phyloP scores from a whole-genome alignment of 2,113 vertebrate species.

The Catharus bicknelli region DNA sequence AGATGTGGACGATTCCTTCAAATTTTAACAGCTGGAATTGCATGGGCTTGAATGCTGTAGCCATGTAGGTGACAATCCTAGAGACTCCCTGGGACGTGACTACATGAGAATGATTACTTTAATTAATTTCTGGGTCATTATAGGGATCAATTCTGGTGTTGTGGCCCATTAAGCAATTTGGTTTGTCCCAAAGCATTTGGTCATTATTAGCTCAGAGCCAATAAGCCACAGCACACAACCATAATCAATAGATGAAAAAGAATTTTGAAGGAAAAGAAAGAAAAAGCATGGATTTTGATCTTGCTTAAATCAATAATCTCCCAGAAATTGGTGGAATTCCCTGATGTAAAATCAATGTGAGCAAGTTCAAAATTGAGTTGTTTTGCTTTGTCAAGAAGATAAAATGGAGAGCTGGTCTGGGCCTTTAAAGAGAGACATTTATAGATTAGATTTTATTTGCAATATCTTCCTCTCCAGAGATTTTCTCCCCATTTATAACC shows the following conservation, averaged over 20 bases:
- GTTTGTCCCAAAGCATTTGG: constrained; percentile 8
- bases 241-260: constrained; percentile 16
- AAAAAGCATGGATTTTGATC: constrained; percentile 40
- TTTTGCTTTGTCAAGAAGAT: constrained; percentile 54
- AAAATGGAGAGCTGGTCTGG: constrained; percentile 8
- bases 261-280: constrained; percentile 47
- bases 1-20: neutral
- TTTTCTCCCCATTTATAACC: constrained; percentile 23
- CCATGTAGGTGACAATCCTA: neutral
- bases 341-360: constrained; percentile 55
- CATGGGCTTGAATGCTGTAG: neutral
- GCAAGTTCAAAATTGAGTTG: constrained; percentile 54
- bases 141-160: neutral
- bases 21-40: neutral
- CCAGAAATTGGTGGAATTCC: constrained; percentile 52
- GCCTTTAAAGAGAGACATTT: constrained; percentile 32
- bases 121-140: constrained; percentile 48
- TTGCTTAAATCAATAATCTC: constrained; percentile 15
- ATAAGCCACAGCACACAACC: constrained; percentile 7
- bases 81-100: neutral
- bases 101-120: neutral
- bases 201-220: constrained; percentile 42
- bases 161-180: constrained; percentile 23
- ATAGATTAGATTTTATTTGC: constrained; percentile 46
- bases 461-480: constrained; percentile 28